phyloP scores from a whole-genome alignment of 1,140 invertebrate genomes.

The Alviniconcha marisindica region DNA sequence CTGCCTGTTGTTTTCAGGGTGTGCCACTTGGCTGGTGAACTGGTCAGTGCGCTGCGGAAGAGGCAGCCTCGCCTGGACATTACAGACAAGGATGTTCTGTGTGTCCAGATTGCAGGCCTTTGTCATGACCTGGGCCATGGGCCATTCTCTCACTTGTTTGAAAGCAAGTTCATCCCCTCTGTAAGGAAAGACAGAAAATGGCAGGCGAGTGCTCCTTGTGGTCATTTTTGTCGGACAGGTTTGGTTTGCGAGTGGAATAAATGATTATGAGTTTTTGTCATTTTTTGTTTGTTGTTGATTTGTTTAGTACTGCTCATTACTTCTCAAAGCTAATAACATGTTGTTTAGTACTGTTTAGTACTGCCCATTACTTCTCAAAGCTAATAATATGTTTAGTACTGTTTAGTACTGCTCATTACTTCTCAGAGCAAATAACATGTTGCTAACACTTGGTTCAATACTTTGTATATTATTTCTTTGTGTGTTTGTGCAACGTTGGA shows the following conservation, averaged over 20 bases:
- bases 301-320: too few species aligned
- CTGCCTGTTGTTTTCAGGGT: slow-evolving; percentile 57
- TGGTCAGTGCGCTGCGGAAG: slow-evolving; percentile 67
- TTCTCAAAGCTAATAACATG: too few species aligned
- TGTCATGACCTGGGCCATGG: slow-evolving; percentile 81
- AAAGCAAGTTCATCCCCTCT: slow-evolving; percentile 42
- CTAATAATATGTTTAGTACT: too few species aligned
- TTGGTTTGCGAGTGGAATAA: too few species aligned
- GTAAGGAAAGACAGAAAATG: not conserved
- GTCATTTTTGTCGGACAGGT: too few species aligned
- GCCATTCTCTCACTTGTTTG: slow-evolving; percentile 61
- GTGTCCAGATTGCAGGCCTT: slow-evolving; percentile 81
- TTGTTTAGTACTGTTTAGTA: too few species aligned
- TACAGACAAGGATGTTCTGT: slow-evolving; percentile 75
- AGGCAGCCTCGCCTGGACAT: slow-evolving; percentile 78
- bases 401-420: too few species aligned
- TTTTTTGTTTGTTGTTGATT: too few species aligned
- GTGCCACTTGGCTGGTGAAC: slow-evolving; percentile 75
- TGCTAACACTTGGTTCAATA: not conserved
- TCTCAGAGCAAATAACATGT: not conserved
- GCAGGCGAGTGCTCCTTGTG: not conserved
- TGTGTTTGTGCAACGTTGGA: too few species aligned
- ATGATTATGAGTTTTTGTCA: too few species aligned
- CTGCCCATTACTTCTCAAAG: too few species aligned
- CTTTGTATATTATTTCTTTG: not conserved